Percentiles rank a stretch among this genome's conserved stretches.
Evolutionary conservation across 2,797 vertebrate genomes (phyloP).

Genomic region (Taeniopygia guttata): DNA sequence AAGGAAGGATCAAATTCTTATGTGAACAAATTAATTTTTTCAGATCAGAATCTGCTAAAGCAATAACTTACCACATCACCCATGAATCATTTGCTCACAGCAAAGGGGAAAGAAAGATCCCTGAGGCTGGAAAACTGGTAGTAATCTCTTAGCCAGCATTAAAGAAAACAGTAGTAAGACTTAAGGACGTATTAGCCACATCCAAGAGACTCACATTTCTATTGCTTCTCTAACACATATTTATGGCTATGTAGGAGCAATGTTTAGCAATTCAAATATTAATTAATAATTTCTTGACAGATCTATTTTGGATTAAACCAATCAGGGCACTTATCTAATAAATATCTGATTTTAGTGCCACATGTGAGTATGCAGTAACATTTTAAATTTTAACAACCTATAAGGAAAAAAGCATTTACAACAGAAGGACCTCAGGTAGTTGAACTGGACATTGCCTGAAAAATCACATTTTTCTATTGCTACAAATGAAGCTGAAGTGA

Average conservation of each 20-base stretch:
- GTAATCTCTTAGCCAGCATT: constrained; percentile 17
- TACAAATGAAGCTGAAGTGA: constrained; percentile 49
- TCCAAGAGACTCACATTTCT: constrained; percentile 26
- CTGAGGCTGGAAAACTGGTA: constrained; percentile 44
- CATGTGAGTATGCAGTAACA: not conserved
- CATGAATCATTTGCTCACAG: not conserved
- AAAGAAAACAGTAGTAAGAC: constrained; percentile 8
- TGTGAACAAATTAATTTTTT: not conserved
- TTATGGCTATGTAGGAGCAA: constrained; percentile 41
- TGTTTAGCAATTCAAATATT: constrained; percentile 7
- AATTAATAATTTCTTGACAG: constrained; percentile 12
- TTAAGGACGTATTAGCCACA: not conserved
- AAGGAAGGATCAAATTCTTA: not conserved
- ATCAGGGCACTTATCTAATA: not conserved
- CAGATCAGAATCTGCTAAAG: not conserved
- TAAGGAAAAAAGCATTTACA: constrained; percentile 25
- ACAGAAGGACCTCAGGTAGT: not conserved
- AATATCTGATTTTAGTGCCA: constrained; percentile 2
- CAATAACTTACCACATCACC: not conserved
- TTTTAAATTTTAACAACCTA: not conserved
- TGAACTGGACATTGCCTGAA: not conserved
- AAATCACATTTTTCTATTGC: constrained; percentile 51
- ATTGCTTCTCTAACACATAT: constrained; percentile 53
- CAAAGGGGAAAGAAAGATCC: constrained; percentile 1
- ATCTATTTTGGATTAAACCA: constrained; percentile 13